Percentiles rank a stretch among this genome's conserved stretches.
Conservation (phyloP, 2,797 vertebrate species). For the Eupleurogrammus muticus region DNA sequence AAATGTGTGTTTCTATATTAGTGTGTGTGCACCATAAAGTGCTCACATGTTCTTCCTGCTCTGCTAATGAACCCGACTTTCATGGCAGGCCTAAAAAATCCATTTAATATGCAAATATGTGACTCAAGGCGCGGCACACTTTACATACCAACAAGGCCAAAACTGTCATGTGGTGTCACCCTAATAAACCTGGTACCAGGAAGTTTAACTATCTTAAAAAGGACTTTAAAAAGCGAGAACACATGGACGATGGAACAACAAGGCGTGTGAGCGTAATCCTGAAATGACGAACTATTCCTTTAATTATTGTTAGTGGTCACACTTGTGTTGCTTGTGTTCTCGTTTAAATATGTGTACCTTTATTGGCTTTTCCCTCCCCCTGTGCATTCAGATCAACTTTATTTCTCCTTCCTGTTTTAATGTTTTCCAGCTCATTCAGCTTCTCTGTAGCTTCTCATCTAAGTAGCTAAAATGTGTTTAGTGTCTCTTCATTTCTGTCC, state of each 20-base stretch:
- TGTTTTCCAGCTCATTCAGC: not conserved
- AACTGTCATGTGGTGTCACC: too few species aligned
- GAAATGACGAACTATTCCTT: not conserved
- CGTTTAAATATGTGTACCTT: conserved; percentile 25
- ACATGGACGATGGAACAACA: too few species aligned
- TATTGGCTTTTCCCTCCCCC: conserved; percentile 14
- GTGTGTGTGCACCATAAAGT: not conserved
- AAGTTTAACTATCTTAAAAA: too few species aligned
- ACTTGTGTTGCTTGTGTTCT: conserved; percentile 18
- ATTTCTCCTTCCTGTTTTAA: conserved; percentile 12
- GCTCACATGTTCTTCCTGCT: not conserved
- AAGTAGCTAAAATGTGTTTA: conserved; percentile 27
- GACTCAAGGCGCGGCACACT: too few species aligned
- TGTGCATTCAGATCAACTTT: not conserved
- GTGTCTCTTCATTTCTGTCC: conserved; percentile 13
- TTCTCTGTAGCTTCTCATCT: conserved; percentile 4
- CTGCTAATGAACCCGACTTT: not conserved
- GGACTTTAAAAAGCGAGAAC: too few species aligned
- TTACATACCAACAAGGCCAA: too few species aligned
- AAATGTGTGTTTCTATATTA: not conserved
- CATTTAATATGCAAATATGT: too few species aligned
- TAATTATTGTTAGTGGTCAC: not conserved
- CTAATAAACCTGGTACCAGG: too few species aligned
- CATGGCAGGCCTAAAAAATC: not conserved
- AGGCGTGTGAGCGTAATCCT: not conserved